Evolutionary conservation across 2,113 vertebrate genomes (phyloP).

Genomic region (Bungarus multicinctus): DNA sequence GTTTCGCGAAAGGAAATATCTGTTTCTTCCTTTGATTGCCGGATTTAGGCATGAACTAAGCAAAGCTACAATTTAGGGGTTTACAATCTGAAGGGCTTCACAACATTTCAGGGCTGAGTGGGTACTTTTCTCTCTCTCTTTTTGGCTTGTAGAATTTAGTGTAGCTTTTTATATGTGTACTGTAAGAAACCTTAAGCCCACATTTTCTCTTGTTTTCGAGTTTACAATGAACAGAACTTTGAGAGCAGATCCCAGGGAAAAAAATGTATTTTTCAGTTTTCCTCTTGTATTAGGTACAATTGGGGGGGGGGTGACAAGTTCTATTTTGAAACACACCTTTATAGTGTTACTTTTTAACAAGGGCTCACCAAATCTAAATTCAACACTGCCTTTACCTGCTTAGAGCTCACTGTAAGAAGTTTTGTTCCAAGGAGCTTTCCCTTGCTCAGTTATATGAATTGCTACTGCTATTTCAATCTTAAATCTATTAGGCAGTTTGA

Average conservation of each 20-base stretch:
- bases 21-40: not conserved
- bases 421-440: not conserved
- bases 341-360: not conserved
- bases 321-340: not conserved
- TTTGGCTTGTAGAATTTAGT: not conserved
- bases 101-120: not conserved
- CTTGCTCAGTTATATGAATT: not conserved
- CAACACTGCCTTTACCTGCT: not conserved
- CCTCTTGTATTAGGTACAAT: not conserved
- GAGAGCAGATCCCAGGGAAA: not conserved
- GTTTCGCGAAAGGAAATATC: not conserved
- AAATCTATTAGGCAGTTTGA: not conserved
- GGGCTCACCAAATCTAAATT: not conserved
- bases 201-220: not conserved
- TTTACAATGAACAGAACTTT: not conserved
- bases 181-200: not conserved
- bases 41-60: not conserved
- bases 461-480: not conserved
- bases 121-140: no score
- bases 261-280: not conserved
- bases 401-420: not conserved
- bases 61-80: not conserved
- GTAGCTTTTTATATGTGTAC: not conserved
- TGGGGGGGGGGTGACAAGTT: not conserved
- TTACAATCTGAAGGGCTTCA: not conserved